Percentiles rank a stretch among this genome's conserved stretches.
Conservation (phyloP, 2,797 vertebrate genomes). For the Rhyacichthys aspro region DNA sequence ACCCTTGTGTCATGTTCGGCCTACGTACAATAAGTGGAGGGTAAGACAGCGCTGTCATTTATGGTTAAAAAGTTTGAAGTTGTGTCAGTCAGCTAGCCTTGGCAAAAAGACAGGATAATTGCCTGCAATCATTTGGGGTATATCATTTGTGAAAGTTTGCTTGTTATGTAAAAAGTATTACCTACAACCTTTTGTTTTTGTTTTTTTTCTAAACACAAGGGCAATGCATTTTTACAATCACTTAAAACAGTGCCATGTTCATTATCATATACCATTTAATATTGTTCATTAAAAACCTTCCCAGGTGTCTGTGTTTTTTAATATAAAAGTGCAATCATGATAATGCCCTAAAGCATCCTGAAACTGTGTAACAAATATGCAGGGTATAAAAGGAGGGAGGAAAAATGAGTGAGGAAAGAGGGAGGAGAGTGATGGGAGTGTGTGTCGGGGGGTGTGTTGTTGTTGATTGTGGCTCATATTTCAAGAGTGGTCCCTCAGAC, state of each 20-base stretch:
- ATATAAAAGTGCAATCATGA: no score
- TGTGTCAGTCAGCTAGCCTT: background rate
- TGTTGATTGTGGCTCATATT: constrained; percentile 77
- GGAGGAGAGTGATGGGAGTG: constrained; percentile 58
- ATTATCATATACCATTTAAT: no score
- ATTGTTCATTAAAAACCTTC: no score
- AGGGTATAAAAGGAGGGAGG: constrained; percentile 13
- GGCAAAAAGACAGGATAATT: constrained; percentile 5
- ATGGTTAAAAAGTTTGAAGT: background rate
- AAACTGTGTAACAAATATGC: constrained; percentile 33
- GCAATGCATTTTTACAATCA: no score
- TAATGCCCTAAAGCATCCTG: constrained; percentile 2
- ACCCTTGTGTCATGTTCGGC: background rate
- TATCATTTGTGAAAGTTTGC: constrained; percentile 1
- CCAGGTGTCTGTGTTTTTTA: background rate
- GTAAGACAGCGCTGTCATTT: constrained; percentile 3
- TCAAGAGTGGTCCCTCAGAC: constrained; percentile 75
- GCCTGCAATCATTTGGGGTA: background rate
- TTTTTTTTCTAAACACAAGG: no score
- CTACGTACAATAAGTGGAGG: background rate
- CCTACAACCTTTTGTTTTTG: no score
- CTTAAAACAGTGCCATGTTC: no score
- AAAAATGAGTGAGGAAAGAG: constrained; percentile 38
- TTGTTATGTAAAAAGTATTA: no score
- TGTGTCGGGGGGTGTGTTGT: constrained; percentile 19